Conservation (phyloP, 2,797 vertebrate genomes). For the Mus minutoides region DNA sequence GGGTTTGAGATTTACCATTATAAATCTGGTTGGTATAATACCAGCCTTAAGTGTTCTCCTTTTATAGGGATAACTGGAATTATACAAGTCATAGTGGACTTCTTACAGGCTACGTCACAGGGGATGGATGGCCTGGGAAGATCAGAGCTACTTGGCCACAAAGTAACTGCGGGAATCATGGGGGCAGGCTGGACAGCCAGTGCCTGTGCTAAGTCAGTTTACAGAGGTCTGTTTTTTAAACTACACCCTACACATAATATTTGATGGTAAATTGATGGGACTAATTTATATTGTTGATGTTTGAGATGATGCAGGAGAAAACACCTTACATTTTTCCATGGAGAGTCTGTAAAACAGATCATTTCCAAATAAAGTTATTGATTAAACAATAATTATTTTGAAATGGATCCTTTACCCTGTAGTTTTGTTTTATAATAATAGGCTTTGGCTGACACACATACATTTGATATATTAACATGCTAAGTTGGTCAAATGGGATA, state of each 20-base stretch:
- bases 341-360: not conserved
- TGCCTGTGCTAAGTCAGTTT: too few relatives aligned
- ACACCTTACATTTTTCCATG: not conserved
- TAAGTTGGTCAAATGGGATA: not conserved
- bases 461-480: not conserved
- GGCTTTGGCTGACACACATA: not conserved
- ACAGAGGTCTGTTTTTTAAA: too few relatives aligned
- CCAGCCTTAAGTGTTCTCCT: too few relatives aligned
- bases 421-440: not conserved
- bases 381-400: not conserved
- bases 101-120: too few relatives aligned
- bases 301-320: not conserved
- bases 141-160: too few relatives aligned
- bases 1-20: too few relatives aligned
- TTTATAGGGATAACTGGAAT: too few relatives aligned
- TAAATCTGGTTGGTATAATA: too few relatives aligned
- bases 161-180: too few relatives aligned
- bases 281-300: conserved; percentile 7
- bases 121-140: too few relatives aligned
- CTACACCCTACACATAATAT: not conserved
- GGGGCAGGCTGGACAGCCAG: too few relatives aligned
- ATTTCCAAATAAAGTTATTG: not conserved
- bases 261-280: not conserved
- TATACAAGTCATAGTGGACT: too few relatives aligned
- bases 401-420: not conserved